Evolutionary conservation across 2,888 invertebrate genomes (phyloP).

Genomic region (Napeogenes sylphis): DNA sequence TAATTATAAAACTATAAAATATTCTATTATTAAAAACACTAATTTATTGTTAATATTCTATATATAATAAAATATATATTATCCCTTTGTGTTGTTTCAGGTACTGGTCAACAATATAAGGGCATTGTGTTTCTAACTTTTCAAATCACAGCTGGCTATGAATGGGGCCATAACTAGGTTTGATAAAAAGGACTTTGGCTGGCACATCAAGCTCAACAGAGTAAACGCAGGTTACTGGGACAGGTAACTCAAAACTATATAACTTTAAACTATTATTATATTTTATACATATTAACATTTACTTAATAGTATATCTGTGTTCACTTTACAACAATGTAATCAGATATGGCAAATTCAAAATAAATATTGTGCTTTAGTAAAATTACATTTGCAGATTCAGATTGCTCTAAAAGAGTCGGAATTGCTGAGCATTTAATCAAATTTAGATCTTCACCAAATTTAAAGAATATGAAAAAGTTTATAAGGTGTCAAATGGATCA

Average conservation of each 20-base stretch:
- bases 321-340: neutral
- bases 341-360: neutral
- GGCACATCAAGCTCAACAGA: conserved; percentile 17
- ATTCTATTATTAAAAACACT: too few species aligned
- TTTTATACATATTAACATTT: too few species aligned
- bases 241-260: conserved; percentile 24
- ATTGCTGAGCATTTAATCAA: conserved; percentile 48
- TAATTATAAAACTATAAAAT: too few species aligned
- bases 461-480: conserved; percentile 62
- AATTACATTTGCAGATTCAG: conserved; percentile 27
- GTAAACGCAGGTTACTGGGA: conserved; percentile 39
- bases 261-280: neutral
- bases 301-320: too few species aligned
- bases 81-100: neutral
- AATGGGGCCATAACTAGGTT: conserved; percentile 13
- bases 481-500: conserved; percentile 48
- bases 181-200: conserved; percentile 17
- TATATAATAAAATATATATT: neutral
- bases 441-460: conserved; percentile 55
- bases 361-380: neutral
- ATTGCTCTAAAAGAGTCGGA: conserved; percentile 33
- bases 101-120: too few species aligned
- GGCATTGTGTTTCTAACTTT: neutral
- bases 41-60: too few species aligned
- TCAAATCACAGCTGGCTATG: conserved; percentile 22